phyloP scores from a whole-genome alignment of 2,113 vertebrate species.

The Sturnira hondurensis region DNA sequence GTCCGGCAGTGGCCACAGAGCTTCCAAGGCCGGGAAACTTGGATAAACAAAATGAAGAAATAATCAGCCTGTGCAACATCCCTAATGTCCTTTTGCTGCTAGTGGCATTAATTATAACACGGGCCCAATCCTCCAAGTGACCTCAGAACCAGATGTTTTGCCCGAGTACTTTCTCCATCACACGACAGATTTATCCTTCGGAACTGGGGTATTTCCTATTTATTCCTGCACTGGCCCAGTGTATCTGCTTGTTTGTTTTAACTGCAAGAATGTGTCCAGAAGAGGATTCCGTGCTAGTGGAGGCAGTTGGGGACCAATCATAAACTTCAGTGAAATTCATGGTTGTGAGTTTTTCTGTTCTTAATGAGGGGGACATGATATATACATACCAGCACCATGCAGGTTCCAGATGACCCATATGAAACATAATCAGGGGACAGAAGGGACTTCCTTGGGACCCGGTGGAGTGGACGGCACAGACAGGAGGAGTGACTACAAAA shows the following conservation, averaged over 20 bases:
- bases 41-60: conserved; percentile 83
- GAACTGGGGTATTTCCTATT: conserved; percentile 65
- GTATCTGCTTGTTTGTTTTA: conserved; percentile 60
- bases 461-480: neutral
- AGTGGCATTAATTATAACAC: conserved; percentile 80
- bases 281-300: conserved; percentile 59
- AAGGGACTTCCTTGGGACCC: neutral
- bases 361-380: conserved; percentile 52
- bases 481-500: neutral
- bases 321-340: conserved; percentile 72
- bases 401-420: conserved; percentile 6
- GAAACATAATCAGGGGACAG: conserved; percentile 52
- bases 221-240: conserved; percentile 46
- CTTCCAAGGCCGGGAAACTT: conserved; percentile 78
- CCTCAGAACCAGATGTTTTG: conserved; percentile 65
- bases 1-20: conserved; percentile 78
- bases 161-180: conserved; percentile 47
- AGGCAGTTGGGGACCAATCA: conserved; percentile 64
- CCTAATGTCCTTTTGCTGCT: conserved; percentile 79
- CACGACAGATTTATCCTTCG: conserved; percentile 49
- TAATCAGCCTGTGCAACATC: conserved; percentile 81
- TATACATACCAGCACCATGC: neutral
- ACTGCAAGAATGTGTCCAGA: conserved; percentile 59
- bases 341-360: conserved; percentile 43
- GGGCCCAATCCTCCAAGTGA: conserved; percentile 61